A percentile compares a stretch with the other conserved stretches of the same genome.
These are phyloP conservation scores for Tragelaphus strepsiceros DNA, from an alignment of 2,113 vertebrate genomes.

Conservation along the genomic window DNA sequence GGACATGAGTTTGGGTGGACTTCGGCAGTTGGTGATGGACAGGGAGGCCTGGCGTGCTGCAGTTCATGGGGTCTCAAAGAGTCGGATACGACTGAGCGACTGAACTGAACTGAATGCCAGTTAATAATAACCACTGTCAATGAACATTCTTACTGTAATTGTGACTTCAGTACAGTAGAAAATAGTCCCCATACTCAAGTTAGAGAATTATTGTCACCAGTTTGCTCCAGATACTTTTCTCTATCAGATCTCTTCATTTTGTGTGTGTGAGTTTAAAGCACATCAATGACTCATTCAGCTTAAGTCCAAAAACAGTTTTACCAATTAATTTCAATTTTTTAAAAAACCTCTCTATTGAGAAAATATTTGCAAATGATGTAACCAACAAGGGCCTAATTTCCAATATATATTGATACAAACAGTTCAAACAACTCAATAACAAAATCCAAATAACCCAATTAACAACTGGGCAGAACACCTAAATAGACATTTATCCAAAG, in stretches of 20 bases:
- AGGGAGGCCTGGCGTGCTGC: neutral
- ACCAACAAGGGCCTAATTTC: neutral
- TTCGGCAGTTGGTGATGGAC: neutral
- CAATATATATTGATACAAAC: neutral
- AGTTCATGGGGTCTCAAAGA: neutral
- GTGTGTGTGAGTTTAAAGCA: conserved; percentile 25
- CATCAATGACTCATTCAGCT: neutral
- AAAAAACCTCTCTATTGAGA: neutral
- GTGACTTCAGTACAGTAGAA: conserved; percentile 33
- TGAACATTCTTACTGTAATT: conserved; percentile 44
- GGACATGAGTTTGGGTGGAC: neutral
- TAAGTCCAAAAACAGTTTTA: neutral
- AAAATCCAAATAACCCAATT: neutral
- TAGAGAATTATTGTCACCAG: conserved; percentile 31
- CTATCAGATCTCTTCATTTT: conserved; percentile 27
- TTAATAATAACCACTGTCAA: conserved; percentile 45
- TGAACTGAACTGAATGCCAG: neutral
- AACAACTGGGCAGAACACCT: neutral
- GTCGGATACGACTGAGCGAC: neutral
- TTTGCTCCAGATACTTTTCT: conserved; percentile 18
- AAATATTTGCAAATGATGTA: neutral
- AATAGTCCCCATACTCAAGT: neutral
- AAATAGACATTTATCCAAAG: neutral
- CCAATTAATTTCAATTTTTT: conserved; percentile 24
- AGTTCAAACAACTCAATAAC: neutral